These are phyloP conservation scores for Berghia stephanieae DNA, from an alignment of 1,140 invertebrate species.

Conservation along the genomic window DNA sequence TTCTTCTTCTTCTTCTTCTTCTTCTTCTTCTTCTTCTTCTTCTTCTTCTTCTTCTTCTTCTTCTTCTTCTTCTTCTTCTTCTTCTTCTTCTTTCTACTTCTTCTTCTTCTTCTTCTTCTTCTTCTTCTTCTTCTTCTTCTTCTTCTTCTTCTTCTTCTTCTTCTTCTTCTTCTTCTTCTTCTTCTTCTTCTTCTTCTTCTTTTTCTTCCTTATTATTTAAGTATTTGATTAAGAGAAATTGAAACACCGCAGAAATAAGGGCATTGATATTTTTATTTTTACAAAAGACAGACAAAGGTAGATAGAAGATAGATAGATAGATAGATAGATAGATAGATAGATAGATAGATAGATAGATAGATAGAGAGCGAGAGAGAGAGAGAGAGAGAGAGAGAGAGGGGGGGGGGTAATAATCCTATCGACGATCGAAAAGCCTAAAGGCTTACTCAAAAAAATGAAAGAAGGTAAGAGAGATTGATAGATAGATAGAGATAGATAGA, in stretches of 20 bases:
- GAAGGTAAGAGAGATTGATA: background rate
- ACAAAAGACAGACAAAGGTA: background rate
- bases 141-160: conserved; percentile 22
- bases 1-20: conserved; percentile 8
- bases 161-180: conserved; percentile 22
- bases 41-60: conserved; percentile 22
- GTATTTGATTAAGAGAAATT: background rate
- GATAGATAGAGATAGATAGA: background rate
- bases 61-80: conserved; percentile 19
- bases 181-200: conserved; percentile 21
- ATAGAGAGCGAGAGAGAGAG: background rate
- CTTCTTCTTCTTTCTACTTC: conserved; percentile 19
- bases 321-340: background rate
- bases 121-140: conserved; percentile 21
- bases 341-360: background rate
- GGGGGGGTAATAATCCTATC: background rate
- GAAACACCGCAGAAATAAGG: background rate
- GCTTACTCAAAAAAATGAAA: background rate
- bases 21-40: background rate
- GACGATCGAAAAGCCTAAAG: background rate
- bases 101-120: conserved; percentile 21
- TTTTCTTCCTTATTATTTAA: conserved; percentile 13
- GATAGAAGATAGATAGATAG: background rate
- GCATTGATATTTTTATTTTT: background rate
- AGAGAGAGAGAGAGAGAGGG: background rate